Evolutionary conservation across 2,113 vertebrate genomes (phyloP).

Genomic region (Elaphurus davidianus): DNA sequence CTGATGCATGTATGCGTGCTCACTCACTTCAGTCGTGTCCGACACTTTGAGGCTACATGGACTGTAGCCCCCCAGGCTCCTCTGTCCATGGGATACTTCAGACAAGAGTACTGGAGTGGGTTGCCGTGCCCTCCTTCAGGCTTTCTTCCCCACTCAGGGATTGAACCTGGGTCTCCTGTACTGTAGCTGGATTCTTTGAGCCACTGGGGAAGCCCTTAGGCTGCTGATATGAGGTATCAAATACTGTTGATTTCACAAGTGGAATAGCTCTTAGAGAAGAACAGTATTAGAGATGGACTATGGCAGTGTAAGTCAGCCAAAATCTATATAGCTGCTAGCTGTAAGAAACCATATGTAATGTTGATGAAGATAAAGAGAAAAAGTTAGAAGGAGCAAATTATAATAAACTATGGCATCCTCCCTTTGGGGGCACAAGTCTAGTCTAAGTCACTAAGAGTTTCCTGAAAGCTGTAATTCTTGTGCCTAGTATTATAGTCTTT

Average conservation of each 20-base stretch:
- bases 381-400: background rate
- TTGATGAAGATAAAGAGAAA: background rate
- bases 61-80: background rate
- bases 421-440: background rate
- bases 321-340: background rate
- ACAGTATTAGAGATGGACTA: background rate
- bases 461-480: background rate
- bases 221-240: background rate
- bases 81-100: background rate
- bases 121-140: background rate
- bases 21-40: background rate
- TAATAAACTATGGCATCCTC: background rate
- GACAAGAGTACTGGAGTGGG: background rate
- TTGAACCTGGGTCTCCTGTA: background rate
- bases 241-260: background rate
- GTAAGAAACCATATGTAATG: background rate
- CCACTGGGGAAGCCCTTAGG: background rate
- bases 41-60: rapidly evolving
- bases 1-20: background rate
- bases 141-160: background rate
- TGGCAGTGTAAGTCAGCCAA: background rate
- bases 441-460: background rate
- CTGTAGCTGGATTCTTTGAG: background rate
- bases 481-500: background rate
- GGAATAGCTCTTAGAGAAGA: background rate